Percentiles rank a stretch among this genome's conserved stretches.
phyloP scores from a whole-genome alignment of 2,113 vertebrate species.

The Aramus guarauna region DNA sequence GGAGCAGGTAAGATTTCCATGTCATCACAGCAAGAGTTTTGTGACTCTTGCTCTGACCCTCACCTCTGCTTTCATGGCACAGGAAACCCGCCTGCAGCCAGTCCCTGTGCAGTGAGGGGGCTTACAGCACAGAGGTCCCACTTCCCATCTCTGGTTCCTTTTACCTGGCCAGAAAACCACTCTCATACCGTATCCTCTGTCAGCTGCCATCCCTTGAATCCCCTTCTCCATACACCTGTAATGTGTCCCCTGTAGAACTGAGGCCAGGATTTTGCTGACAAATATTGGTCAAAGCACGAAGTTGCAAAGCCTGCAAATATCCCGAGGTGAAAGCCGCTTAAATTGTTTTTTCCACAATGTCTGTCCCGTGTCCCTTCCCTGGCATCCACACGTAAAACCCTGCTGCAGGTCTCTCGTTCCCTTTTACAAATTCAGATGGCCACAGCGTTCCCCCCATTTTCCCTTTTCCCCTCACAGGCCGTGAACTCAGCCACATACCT shows the following conservation, averaged over 20 bases:
- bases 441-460: background rate
- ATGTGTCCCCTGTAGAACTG: background rate
- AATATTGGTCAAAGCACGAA: accelerated
- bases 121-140: background rate
- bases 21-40: background rate
- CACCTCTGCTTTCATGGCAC: background rate
- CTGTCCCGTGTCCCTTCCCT: background rate
- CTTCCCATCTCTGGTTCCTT: background rate
- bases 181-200: background rate
- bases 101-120: background rate
- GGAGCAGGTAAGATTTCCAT: background rate
- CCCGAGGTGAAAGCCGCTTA: background rate
- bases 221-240: background rate
- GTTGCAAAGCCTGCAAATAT: background rate
- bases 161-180: background rate
- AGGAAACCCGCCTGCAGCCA: background rate
- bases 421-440: background rate
- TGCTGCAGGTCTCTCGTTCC: background rate
- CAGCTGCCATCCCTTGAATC: background rate
- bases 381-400: background rate
- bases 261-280: background rate
- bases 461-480: background rate
- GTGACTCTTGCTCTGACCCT: background rate
- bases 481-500: background rate
- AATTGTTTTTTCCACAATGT: background rate